phyloP scores from a whole-genome alignment of 2,888 invertebrate genomes.

The Ernsta delagoae region DNA sequence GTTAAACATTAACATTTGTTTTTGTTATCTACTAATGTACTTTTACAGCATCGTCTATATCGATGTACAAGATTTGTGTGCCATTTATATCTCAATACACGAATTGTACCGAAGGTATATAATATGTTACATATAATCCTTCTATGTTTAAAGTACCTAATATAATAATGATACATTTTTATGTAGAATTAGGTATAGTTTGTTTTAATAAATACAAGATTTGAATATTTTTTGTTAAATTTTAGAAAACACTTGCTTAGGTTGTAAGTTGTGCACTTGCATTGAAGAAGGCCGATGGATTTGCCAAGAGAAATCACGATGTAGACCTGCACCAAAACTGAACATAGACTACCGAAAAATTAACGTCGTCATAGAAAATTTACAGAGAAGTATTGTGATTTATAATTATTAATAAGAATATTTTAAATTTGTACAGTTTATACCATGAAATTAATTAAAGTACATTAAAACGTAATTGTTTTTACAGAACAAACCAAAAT shows the following conservation, averaged over 20 bases:
- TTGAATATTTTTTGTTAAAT: not conserved
- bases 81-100: constrained; percentile 64
- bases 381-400: constrained; percentile 46
- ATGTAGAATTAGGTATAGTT: too few relatives aligned
- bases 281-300: constrained; percentile 54
- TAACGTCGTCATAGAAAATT: constrained; percentile 49
- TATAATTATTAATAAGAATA: too few relatives aligned
- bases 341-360: constrained; percentile 55
- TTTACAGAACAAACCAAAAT: constrained; percentile 40
- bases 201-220: too few relatives aligned
- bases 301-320: constrained; percentile 49
- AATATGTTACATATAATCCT: constrained; percentile 20
- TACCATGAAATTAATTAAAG: too few relatives aligned
- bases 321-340: constrained; percentile 43
- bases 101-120: constrained; percentile 64
- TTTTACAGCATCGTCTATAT: constrained; percentile 36
- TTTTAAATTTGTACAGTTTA: too few relatives aligned
- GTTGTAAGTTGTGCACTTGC: constrained; percentile 58
- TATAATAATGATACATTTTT: too few relatives aligned
- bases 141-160: too few relatives aligned
- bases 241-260: constrained; percentile 60
- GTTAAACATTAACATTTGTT: too few relatives aligned
- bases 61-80: constrained; percentile 55
- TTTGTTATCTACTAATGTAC: too few relatives aligned
- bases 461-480: not conserved